phyloP scores from a whole-genome alignment of 1,140 invertebrate genomes.

The Samia ricini region DNA sequence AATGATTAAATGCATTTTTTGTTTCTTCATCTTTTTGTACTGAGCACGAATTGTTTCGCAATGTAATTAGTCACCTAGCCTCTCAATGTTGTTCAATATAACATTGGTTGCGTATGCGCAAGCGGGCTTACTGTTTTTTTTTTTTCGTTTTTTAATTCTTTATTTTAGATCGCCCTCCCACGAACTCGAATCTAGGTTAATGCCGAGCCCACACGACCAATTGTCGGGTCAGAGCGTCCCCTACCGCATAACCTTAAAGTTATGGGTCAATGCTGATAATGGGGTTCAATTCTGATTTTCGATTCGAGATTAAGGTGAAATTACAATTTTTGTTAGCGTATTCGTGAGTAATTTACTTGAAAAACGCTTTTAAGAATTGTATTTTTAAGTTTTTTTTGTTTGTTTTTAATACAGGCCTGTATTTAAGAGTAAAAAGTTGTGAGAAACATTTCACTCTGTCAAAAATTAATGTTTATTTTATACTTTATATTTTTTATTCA shows the following conservation, averaged over 20 bases:
- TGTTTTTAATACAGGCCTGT: too few species aligned
- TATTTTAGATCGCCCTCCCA: slow-evolving; percentile 58
- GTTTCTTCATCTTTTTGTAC: not conserved
- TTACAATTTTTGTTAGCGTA: too few species aligned
- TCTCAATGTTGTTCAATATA: slow-evolving; percentile 37
- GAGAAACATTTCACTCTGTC: too few species aligned
- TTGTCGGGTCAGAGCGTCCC: slow-evolving; percentile 29
- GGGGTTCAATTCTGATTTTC: not conserved
- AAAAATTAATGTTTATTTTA: too few species aligned
- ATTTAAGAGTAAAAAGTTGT: too few species aligned
- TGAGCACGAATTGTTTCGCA: slow-evolving; percentile 5
- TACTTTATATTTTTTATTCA: too few species aligned
- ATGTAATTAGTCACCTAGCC: slow-evolving; percentile 22
- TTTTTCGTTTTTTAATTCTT: slow-evolving; percentile 40
- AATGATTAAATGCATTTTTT: not conserved
- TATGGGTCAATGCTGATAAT: not conserved
- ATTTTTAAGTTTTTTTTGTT: too few species aligned
- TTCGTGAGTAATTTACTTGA: too few species aligned
- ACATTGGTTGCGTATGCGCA: slow-evolving; percentile 35
- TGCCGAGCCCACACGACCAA: slow-evolving; percentile 63
- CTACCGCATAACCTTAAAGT: slow-evolving; percentile 21
- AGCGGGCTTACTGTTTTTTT: slow-evolving; percentile 37
- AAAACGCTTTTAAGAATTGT: too few species aligned
- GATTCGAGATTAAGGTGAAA: too few species aligned
- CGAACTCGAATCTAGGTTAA: slow-evolving; percentile 61